Percentiles rank a stretch among this genome's conserved stretches.
phyloP scores from a whole-genome alignment of 2,888 invertebrate genomes.

The Oxytorus armatus region DNA sequence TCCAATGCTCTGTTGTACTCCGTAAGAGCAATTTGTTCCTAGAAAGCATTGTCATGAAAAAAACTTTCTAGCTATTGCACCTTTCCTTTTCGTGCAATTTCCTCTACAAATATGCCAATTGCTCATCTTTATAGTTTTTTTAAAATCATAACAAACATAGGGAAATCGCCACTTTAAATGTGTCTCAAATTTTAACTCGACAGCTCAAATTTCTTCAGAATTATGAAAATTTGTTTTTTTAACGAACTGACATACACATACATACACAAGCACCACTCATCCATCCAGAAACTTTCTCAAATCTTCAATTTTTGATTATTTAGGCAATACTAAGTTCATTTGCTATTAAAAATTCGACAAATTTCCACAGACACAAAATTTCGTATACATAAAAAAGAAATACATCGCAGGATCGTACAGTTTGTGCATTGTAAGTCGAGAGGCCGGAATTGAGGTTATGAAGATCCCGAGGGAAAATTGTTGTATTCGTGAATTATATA shows the following conservation, averaged over 20 bases:
- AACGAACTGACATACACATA: neutral
- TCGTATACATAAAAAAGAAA: neutral
- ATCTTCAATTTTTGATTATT: neutral
- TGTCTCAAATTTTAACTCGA: neutral
- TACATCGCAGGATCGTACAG: slow-evolving; percentile 1
- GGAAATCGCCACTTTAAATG: too few species aligned
- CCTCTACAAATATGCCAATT: neutral
- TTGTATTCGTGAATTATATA: slow-evolving; percentile 73
- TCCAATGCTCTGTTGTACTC: slow-evolving; percentile 92
- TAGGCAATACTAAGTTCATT: neutral
- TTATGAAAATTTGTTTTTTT: neutral
- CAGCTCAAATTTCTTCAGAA: neutral
- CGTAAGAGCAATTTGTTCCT: slow-evolving; percentile 93
- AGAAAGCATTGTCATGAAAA: slow-evolving; percentile 64
- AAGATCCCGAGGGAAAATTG: slow-evolving; percentile 30
- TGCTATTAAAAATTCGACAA: neutral
- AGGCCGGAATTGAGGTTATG: slow-evolving; percentile 59
- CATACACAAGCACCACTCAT: slow-evolving; percentile 8
- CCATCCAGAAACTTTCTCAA: neutral
- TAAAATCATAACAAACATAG: neutral
- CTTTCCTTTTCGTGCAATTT: neutral
- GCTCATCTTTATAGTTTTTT: neutral
- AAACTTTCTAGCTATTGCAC: neutral
- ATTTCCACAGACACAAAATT: neutral
- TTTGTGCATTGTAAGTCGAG: neutral